Conservation (phyloP, 2,888 invertebrate genomes). For the Caradrina kadenii region DNA sequence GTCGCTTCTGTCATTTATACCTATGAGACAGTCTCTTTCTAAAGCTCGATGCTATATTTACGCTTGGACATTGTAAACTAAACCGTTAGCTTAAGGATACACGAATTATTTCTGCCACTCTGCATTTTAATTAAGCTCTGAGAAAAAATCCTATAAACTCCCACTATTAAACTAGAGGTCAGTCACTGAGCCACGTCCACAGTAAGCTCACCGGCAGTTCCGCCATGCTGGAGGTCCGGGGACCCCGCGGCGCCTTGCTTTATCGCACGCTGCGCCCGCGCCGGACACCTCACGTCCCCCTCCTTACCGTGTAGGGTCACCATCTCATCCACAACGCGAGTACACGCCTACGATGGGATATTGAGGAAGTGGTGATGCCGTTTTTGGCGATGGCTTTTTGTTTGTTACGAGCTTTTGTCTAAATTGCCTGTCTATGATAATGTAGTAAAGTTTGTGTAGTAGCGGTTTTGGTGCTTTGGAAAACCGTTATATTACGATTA, state of each 20-base stretch:
- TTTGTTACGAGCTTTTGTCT: constrained; percentile 36
- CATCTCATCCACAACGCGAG: constrained; percentile 61
- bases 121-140: not conserved
- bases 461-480: not conserved
- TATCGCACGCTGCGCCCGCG: constrained; percentile 89
- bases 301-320: constrained; percentile 72
- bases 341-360: constrained; percentile 60
- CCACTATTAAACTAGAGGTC: not conserved
- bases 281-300: constrained; percentile 84
- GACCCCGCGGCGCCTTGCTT: constrained; percentile 89
- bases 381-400: constrained; percentile 58
- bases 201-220: constrained; percentile 57
- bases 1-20: not conserved
- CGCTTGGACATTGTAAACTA: not conserved
- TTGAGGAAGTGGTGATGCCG: constrained; percentile 60
- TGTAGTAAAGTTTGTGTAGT: not conserved
- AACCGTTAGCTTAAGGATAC: not conserved
- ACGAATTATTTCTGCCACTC: not conserved
- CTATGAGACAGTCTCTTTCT: not conserved
- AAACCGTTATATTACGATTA: not conserved
- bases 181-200: constrained; percentile 68
- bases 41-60: not conserved
- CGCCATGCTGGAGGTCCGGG: constrained; percentile 85
- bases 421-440: constrained; percentile 24
- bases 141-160: not conserved